phyloP scores from a whole-genome alignment of 1,140 invertebrate genomes.

The Pemphigus obesinymphae region DNA sequence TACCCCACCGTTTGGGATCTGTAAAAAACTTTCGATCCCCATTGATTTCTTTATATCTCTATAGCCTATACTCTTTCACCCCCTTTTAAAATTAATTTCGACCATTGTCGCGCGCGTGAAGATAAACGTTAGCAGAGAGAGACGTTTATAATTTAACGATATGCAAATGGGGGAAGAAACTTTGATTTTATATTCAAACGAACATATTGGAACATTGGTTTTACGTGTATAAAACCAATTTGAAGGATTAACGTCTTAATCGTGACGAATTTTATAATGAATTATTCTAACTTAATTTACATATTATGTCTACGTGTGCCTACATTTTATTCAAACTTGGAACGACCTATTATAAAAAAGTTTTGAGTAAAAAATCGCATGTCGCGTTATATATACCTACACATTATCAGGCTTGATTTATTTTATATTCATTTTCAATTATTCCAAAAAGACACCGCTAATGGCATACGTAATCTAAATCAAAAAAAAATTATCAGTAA shows the following conservation, averaged over 20 bases:
- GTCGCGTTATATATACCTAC: too few relatives aligned
- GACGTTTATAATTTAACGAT: neutral
- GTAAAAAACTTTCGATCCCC: neutral
- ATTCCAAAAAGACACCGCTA: too few relatives aligned
- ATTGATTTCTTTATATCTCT: neutral
- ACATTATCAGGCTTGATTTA: too few relatives aligned
- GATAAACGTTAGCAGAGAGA: neutral
- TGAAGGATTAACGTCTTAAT: neutral
- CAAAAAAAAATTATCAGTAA: too few relatives aligned
- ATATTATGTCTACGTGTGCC: neutral
- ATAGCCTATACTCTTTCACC: neutral
- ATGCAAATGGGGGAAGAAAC: neutral
- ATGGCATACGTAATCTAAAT: too few relatives aligned
- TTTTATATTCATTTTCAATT: too few relatives aligned
- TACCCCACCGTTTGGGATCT: neutral
- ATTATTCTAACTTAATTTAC: neutral
- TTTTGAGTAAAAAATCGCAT: too few relatives aligned
- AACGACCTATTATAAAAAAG: neutral
- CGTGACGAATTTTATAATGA: neutral
- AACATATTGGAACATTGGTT: neutral
- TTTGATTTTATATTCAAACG: neutral
- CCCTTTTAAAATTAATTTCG: constrained; percentile 13
- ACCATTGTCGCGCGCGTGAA: neutral
- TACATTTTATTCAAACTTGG: neutral
- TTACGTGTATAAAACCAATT: neutral